Conservation (phyloP, 2,113 vertebrate species). For the Sarotherodon lohbergeri region DNA sequence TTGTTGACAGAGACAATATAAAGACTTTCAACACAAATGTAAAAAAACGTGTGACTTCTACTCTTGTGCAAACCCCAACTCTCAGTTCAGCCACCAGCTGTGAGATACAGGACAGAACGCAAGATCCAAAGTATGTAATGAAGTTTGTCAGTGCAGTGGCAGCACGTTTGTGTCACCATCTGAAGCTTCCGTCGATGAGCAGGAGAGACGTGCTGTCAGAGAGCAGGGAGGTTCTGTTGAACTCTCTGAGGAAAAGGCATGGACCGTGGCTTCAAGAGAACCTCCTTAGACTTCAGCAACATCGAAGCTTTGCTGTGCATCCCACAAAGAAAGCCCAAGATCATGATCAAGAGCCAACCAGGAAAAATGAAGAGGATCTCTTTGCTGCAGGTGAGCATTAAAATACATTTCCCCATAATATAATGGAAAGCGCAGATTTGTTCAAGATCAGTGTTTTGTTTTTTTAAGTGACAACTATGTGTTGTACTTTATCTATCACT, state of each 20-base stretch:
- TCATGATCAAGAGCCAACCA: background rate
- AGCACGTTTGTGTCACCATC: conserved; percentile 45
- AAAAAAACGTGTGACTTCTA: background rate
- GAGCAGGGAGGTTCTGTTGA: conserved; percentile 64
- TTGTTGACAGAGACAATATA: background rate
- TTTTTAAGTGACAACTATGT: background rate
- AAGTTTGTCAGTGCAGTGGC: conserved; percentile 46
- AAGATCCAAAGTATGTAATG: background rate
- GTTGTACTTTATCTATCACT: background rate
- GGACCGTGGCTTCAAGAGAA: conserved; percentile 66
- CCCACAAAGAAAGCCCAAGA: background rate
- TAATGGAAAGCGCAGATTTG: background rate
- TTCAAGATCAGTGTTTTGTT: background rate
- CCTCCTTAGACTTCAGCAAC: conserved; percentile 13
- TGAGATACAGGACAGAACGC: background rate
- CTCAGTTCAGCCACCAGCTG: background rate
- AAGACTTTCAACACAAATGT: background rate
- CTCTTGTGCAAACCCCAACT: background rate
- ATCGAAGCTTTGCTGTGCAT: background rate
- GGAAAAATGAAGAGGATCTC: background rate
- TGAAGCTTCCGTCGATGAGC: conserved; percentile 56
- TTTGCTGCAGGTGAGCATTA: conserved; percentile 25
- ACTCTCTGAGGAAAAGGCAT: conserved; percentile 62
- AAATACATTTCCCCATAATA: background rate
- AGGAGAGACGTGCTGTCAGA: conserved; percentile 67